Percentiles rank a stretch among this genome's conserved stretches.
These are phyloP conservation scores for Podarcis lilfordi DNA, from an alignment of 2,797 vertebrate species.

Conservation along the genomic window DNA sequence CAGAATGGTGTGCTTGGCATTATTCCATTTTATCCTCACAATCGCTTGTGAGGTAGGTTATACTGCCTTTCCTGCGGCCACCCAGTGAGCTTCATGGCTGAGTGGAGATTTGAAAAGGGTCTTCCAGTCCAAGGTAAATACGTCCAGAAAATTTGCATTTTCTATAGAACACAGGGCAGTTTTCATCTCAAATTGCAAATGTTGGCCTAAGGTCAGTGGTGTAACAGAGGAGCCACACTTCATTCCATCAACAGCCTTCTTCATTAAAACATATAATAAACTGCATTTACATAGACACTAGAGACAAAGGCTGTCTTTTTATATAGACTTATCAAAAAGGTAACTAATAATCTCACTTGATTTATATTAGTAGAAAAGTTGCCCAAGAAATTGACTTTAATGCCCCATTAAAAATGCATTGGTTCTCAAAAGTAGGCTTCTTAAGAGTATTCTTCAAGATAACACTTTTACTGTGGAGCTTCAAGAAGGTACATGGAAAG, in stretches of 20 bases:
- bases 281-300: background rate
- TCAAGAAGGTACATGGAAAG: background rate
- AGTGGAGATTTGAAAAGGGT: slow-evolving; percentile 5
- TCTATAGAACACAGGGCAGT: background rate
- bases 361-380: background rate
- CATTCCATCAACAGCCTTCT: background rate
- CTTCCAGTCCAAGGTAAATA: slow-evolving; percentile 9
- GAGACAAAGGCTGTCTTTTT: background rate
- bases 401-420: background rate
- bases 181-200: background rate
- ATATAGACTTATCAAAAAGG: too few relatives aligned
- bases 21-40: background rate
- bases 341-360: too few relatives aligned
- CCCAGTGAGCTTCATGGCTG: background rate
- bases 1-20: background rate
- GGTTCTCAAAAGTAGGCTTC: background rate
- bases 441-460: background rate
- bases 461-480: background rate
- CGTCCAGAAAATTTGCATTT: background rate
- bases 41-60: background rate
- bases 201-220: background rate
- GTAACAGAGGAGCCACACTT: background rate
- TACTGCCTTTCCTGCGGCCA: background rate
- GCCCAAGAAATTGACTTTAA: background rate
- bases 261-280: background rate